Base-by-base conservation (phyloP, 2,113 vertebrate species). In the Saiga tatarica region DNA sequence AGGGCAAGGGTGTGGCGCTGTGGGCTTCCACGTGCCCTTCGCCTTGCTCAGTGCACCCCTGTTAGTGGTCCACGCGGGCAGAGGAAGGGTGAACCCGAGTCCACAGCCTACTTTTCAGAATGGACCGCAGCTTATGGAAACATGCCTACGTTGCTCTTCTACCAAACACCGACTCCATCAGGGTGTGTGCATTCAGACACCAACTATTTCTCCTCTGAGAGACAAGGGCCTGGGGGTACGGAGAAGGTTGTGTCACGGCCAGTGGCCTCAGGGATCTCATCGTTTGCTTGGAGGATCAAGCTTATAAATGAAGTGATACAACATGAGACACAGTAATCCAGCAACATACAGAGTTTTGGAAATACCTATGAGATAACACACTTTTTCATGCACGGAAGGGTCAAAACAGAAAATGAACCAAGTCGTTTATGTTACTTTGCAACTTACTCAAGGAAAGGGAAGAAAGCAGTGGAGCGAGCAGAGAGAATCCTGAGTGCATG, bases 151-250 rank as follows among this genome's bases (percentile, higher is more conserved):
- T 8, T 26, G 39, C 30, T 53, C n/a, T 87, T 47, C 52, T 23
- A 3, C 26, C 39, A 0, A 39, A 21, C 30, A 12, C 6, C 8
- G 26, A 28, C 36, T 39, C 7, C 30, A 7, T 5, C 23, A 2
- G 19, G 33, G 21, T 7, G 0, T 13, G 0, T 0, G 4, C 25
- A 39, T 71, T 71, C 67, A 23, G 13, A 53, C 76, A 4, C 36
- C 15, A 33, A 7, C 7, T 19, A 4, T 26, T 12, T 21, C 17
- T 7, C 21, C 17, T 21, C 47, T 21, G 59, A 62, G n/a, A 89
- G 10, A n/a, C 42, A 0, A 5, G 39, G 25, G 33, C 53, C 39
- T 23, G 45, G 57, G 23, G 13, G 25, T 16, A 2, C 36, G 39
- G 3, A 39, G 28, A 89, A 30, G 6, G 59, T n/a, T 15, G 3